Evolutionary conservation across 2,888 invertebrate species (phyloP), one percentile per base, ranked within the genome.

Genomic region (Lasioglossum zephyrum): DNA sequence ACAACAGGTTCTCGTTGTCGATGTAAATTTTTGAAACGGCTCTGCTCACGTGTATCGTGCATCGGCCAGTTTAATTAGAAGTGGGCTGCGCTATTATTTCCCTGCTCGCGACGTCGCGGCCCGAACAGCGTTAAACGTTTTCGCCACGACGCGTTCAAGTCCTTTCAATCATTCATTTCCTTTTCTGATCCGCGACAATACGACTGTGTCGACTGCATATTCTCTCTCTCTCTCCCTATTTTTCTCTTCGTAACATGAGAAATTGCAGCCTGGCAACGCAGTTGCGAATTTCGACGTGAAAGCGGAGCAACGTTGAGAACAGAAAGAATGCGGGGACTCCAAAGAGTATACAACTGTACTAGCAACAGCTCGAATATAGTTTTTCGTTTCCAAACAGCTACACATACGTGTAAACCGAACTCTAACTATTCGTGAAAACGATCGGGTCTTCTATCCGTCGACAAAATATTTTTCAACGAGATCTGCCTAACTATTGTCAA

Each of bases 11-110:
- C 69, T 74, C 77, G 83, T 82, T 77, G 81, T 73, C 77, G 84
- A 90, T 86, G 84, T 91, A 84, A 88, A 90, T 91, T 87, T 88
- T 88, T 89, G 83, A 88, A 86, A 53, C 73, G 41, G n/a, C 82
- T 18, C 74, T 18, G 47, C 76, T 73, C 74, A 49, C 77, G 60
- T 41, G 82, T 70, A 44, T 66, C 81, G 70, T 22, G 80, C 69
- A 86, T 88, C 84, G 88, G 82, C 79, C 63, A 69, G 78, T 84
- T 90, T 79, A 84, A 88, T 83, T 78, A 82, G 80, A 80, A 78
- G 75, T 73, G 77, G 82, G 82, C 81, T 31, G 26, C 66, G 41
- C 79, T 73, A 81, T 86, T 85, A 76, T 84, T 72, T 69, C 66
- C 13, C 44, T 66, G 79, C 77, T 66, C 39, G 77, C 49, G 81